Evolutionary conservation across 2,888 invertebrate species (phyloP).

Genomic region (Meta bourneti): DNA sequence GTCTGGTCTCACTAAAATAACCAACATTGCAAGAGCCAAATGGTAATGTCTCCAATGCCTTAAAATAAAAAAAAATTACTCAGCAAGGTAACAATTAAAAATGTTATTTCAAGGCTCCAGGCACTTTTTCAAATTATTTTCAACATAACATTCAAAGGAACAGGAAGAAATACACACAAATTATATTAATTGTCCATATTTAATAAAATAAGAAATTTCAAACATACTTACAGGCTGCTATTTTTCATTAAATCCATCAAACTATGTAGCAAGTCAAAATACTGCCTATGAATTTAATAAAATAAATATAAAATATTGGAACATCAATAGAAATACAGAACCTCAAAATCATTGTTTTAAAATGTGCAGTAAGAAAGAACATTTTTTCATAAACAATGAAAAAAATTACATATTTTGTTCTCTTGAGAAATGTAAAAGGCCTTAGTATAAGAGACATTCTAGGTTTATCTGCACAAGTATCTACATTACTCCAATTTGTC

Average conservation of each 20-base stretch:
- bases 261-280: conserved; percentile 79
- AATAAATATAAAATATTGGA: conserved; percentile 13
- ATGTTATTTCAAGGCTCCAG: not conserved
- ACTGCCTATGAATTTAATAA: conserved; percentile 76
- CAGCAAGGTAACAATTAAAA: not conserved
- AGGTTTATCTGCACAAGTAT: too few relatives aligned
- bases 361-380: too few relatives aligned
- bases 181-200: not conserved
- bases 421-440: too few relatives aligned
- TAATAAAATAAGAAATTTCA: conserved; percentile 79
- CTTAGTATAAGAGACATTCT: too few relatives aligned
- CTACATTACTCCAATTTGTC: too few relatives aligned
- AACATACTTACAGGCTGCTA: conserved; percentile 82
- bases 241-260: conserved; percentile 80
- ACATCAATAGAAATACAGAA: too few relatives aligned
- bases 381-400: too few relatives aligned
- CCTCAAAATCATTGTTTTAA: too few relatives aligned
- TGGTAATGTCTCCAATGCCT: conserved; percentile 90
- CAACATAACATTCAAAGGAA: not conserved
- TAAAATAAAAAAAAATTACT: conserved; percentile 1
- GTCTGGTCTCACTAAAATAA: conserved; percentile 87
- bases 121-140: too few relatives aligned
- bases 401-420: too few relatives aligned
- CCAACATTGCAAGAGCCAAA: conserved; percentile 88
- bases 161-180: not conserved